Conservation (phyloP, 2,888 invertebrate genomes). For the Scaptodrosophila latifasciaeformis region DNA sequence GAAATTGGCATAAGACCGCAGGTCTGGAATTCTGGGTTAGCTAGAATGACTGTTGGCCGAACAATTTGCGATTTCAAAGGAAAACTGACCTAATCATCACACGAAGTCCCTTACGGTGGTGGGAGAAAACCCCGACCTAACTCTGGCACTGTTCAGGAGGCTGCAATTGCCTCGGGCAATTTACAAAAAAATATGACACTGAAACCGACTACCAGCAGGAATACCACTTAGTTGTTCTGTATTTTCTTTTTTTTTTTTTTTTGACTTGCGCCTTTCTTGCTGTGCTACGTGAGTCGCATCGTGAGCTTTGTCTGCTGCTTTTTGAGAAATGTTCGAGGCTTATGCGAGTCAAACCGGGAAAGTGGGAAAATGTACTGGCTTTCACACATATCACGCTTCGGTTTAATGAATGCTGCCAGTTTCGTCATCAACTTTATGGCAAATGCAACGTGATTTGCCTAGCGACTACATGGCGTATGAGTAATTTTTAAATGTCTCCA, state of each 20-base stretch:
- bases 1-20: slow-evolving; percentile 63
- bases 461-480: slow-evolving; percentile 40
- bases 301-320: no score
- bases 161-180: no score
- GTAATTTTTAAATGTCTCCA: slow-evolving; percentile 38
- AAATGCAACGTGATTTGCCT: slow-evolving; percentile 58
- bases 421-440: slow-evolving; percentile 24
- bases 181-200: no score
- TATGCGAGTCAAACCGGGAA: no score
- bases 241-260: no score
- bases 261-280: no score
- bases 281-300: no score
- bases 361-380: no score
- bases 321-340: no score
- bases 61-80: slow-evolving; percentile 51
- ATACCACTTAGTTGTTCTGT: no score
- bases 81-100: slow-evolving; percentile 21
- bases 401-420: slow-evolving; percentile 49
- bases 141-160: background rate
- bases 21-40: no score
- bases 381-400: slow-evolving; percentile 62
- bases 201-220: slow-evolving; percentile 36
- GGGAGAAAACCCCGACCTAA: no score
- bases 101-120: background rate
- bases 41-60: slow-evolving; percentile 34